These are phyloP conservation scores for Drosophila fungiperda DNA, from an alignment of 2,888 invertebrate genomes.

Conservation along the genomic window DNA sequence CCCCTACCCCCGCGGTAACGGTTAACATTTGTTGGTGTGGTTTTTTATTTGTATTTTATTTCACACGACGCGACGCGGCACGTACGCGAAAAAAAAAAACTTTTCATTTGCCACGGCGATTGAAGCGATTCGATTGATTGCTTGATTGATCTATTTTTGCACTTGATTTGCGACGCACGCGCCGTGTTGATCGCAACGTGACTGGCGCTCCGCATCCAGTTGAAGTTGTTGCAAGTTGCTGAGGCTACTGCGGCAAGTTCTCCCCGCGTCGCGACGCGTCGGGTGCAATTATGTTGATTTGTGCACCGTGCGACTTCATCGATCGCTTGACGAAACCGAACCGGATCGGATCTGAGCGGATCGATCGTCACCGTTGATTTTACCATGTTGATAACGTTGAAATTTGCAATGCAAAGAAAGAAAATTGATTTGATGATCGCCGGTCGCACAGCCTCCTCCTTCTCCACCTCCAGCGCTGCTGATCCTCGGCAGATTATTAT, in stretches of 20 bases:
- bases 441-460: neutral
- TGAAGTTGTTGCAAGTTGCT: constrained; percentile 18
- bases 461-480: constrained; percentile 8
- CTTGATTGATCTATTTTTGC: constrained; percentile 83
- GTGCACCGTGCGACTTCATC: constrained; percentile 65
- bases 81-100: constrained; percentile 46
- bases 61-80: constrained; percentile 47
- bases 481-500: constrained; percentile 50
- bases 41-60: constrained; percentile 4
- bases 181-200: constrained; percentile 69
- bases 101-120: constrained; percentile 65
- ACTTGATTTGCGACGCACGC: constrained; percentile 83
- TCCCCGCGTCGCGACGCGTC: constrained; percentile 35
- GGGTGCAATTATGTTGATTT: constrained; percentile 78
- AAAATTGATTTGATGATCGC: constrained; percentile 77
- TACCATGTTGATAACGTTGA: constrained; percentile 60
- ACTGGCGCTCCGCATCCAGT: constrained; percentile 70
- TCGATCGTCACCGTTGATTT: constrained; percentile 48
- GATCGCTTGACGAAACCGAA: constrained; percentile 42
- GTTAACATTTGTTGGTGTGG: constrained; percentile 12
- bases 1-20: neutral
- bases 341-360: constrained; percentile 9
- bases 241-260: constrained; percentile 11
- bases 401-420: constrained; percentile 80
- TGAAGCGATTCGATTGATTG: constrained; percentile 77